phyloP scores from a whole-genome alignment of 2,888 invertebrate genomes.

The Eurois occulta region DNA sequence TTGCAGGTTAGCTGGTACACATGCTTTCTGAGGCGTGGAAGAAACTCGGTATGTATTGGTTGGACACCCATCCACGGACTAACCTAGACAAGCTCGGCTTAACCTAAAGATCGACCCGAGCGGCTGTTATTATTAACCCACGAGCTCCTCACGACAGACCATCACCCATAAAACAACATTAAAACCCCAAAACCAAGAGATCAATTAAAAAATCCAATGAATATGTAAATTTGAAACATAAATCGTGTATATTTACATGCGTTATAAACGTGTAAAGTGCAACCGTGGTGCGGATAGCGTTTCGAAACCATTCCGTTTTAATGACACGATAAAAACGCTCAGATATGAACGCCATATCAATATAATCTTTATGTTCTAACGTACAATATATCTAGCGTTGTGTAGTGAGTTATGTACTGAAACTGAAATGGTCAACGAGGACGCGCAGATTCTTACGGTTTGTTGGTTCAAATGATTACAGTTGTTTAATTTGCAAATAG shows the following conservation, averaged over 20 bases:
- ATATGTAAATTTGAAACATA: conserved; percentile 59
- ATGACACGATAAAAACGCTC: conserved; percentile 83
- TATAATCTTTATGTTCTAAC: conserved; percentile 77
- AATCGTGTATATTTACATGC: conserved; percentile 67
- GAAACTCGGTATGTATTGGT: too few species aligned
- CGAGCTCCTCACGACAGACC: conserved; percentile 21
- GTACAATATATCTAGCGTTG: conserved; percentile 63
- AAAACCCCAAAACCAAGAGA: conserved; percentile 42
- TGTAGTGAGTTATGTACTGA: conserved; percentile 19
- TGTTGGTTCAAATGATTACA: too few species aligned
- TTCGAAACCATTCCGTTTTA: conserved; percentile 85
- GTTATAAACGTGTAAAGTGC: conserved; percentile 72
- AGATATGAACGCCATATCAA: conserved; percentile 82
- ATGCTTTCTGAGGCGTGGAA: too few species aligned
- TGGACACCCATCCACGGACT: too few species aligned
- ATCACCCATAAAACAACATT: conserved; percentile 39
- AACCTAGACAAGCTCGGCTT: too few species aligned
- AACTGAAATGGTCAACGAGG: conserved; percentile 31
- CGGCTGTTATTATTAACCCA: too few species aligned
- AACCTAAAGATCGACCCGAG: too few species aligned
- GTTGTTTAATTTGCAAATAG: too few species aligned
- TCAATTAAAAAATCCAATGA: conserved; percentile 60
- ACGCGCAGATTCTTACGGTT: not conserved
- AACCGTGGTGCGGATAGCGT: conserved; percentile 75
- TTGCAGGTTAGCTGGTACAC: too few species aligned